Evolutionary conservation across 2,797 vertebrate genomes (phyloP).

Genomic region (Monodelphis domestica): DNA sequence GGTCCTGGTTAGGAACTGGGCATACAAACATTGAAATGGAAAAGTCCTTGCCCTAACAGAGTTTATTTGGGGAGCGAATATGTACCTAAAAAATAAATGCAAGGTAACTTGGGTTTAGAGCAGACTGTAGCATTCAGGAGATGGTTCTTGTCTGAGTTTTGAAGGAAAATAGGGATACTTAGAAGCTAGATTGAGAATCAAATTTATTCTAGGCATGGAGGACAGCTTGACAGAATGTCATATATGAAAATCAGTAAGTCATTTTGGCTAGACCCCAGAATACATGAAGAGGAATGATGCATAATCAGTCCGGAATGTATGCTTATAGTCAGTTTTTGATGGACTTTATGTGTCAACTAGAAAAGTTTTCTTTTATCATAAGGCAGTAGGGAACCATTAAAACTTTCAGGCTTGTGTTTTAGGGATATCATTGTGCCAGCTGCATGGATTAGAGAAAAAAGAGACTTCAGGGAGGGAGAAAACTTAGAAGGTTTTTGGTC

Average conservation of each 20-base stretch:
- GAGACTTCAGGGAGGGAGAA: not conserved
- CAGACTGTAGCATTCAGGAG: not conserved
- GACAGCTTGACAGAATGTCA: not conserved
- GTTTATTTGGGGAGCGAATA: not conserved
- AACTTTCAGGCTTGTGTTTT: not conserved
- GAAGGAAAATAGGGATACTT: not conserved
- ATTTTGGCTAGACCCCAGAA: not conserved
- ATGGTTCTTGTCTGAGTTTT: not conserved
- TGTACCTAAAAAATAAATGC: not conserved
- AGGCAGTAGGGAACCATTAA: not conserved
- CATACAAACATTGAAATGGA: not conserved
- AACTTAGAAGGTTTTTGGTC: not conserved
- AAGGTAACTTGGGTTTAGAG: not conserved
- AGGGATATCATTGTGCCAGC: not conserved
- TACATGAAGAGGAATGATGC: not conserved
- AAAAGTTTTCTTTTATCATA: not conserved
- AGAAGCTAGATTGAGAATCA: not conserved
- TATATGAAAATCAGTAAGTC: not conserved
- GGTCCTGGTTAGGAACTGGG: not conserved
- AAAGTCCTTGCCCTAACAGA: not conserved
- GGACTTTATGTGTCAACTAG: not conserved
- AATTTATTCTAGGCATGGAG: not conserved
- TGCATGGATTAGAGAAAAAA: not conserved
- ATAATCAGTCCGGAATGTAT: not conserved
- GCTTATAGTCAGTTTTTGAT: not conserved